Base-by-base conservation (phyloP, 2,797 vertebrate species). In the Lacerta bilineata region DNA sequence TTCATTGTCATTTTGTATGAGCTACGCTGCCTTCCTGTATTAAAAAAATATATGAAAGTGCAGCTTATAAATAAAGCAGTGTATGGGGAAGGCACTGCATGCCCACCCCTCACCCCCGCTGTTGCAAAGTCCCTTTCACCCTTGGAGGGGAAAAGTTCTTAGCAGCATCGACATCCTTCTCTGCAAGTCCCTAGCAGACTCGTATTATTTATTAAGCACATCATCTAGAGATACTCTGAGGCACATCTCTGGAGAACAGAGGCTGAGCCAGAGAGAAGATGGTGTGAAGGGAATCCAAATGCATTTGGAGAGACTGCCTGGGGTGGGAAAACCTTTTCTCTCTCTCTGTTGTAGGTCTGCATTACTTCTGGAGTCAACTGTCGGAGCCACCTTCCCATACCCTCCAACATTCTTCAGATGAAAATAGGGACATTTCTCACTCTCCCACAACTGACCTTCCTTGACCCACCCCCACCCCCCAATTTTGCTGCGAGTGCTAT, bases 151-250 rank as follows among this genome's bases (percentile, higher is more conserved):
- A 4, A n/a, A 55, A 10, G 46, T 59, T 74, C 46, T 46, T 20
- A 27, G 55, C 3, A 2, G 25, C 4, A 8, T 55, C 23, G 6
- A 3, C 71, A 15, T 59, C 13, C 50, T 27, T 25, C 50, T 23
- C 8, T 43, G 33, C 46, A 9, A 41, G 27, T n/a, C 39, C 3
- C 27, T 68, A 3, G 1, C 20, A 86, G 61, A 3, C 59, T 10
- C 27, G 2, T 50, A 68, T 77, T 68, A 77, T 78, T 86, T 78
- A 86, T 86, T 68, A 85, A 76, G 84, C 29, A 23, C 75, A 64
- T 66, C 55, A 43, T 77, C 9, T 20, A n/a, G 17, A 20, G 36
- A 59, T 68, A 39, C 59, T 78, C 29, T 10, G 2, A 59, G 74
- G 72, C 84, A 78, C 17, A 13, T 86, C 84, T 46, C 74, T 25